These are phyloP conservation scores for Apodemus sylvaticus DNA, from an alignment of 2,113 vertebrate genomes.

Conservation along the genomic window DNA sequence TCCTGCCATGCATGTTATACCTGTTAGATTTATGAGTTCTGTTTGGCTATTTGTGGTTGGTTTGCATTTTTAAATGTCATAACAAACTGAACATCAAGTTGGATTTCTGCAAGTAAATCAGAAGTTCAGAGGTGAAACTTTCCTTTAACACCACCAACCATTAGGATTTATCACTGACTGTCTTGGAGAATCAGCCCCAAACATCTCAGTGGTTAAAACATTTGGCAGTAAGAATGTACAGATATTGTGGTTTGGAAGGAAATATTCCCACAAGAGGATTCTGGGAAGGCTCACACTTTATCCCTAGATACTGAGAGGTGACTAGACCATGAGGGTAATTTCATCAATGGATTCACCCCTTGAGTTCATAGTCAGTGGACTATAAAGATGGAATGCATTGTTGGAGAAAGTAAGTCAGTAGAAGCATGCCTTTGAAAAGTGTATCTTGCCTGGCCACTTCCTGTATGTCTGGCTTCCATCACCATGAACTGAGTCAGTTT, in stretches of 20 bases:
- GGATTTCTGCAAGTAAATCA: constrained; percentile 30
- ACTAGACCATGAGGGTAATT: not conserved
- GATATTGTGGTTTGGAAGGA: not conserved
- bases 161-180: not conserved
- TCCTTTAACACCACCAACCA: not conserved
- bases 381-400: no score
- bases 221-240: not conserved
- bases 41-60: not conserved
- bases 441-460: not conserved
- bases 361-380: not conserved
- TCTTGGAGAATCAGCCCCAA: not conserved
- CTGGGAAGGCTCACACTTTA: no score
- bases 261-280: not conserved
- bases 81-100: not conserved
- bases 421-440: not conserved
- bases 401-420: not conserved
- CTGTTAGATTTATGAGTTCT: not conserved
- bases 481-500: not conserved
- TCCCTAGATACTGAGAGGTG: not conserved
- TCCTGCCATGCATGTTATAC: not conserved
- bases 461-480: not conserved
- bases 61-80: not conserved
- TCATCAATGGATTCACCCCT: not conserved
- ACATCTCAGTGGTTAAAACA: not conserved
- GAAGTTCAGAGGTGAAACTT: not conserved